Conservation (phyloP, 30 jellyfish, hydroid and myxozoan genomes). For the Hydractinia symbiolongicarpus region DNA sequence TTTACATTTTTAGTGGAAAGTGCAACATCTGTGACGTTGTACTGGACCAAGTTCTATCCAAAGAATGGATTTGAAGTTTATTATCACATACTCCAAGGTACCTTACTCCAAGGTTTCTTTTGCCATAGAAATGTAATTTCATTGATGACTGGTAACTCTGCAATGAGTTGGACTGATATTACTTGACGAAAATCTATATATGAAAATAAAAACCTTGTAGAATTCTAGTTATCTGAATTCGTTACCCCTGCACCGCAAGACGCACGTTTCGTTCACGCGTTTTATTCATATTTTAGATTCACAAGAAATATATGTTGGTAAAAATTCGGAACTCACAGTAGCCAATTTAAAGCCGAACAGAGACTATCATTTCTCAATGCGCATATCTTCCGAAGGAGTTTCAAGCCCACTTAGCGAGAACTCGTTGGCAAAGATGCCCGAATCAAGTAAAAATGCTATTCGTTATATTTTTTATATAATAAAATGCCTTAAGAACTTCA, state of each 20-base stretch:
- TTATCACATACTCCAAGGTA: slow-evolving; percentile 39
- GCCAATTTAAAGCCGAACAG: not conserved
- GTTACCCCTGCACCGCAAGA: too few species aligned
- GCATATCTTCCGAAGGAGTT: slow-evolving; percentile 15
- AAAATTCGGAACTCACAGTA: not conserved
- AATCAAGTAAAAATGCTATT: not conserved
- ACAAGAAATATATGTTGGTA: not conserved
- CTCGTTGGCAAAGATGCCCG: slow-evolving; percentile 1
- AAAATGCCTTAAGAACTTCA: too few species aligned
- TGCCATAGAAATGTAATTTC: too few species aligned
- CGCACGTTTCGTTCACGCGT: too few species aligned
- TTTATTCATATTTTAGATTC: not conserved
- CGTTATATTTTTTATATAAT: too few species aligned
- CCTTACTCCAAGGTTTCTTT: not conserved
- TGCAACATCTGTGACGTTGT: slow-evolving; percentile 42
- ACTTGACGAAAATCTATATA: too few species aligned
- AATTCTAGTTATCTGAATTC: too few species aligned
- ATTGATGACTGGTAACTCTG: too few species aligned
- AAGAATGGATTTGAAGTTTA: slow-evolving; percentile 67
- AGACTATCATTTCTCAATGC: not conserved
- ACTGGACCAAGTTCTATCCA: slow-evolving; percentile 56
- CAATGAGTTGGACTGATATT: too few species aligned
- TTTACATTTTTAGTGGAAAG: slow-evolving; percentile 41
- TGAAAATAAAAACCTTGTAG: too few species aligned
- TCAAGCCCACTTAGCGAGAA: not conserved